Evolutionary conservation across 2,797 vertebrate genomes (phyloP).

Genomic region (Sitta carolinensis): DNA sequence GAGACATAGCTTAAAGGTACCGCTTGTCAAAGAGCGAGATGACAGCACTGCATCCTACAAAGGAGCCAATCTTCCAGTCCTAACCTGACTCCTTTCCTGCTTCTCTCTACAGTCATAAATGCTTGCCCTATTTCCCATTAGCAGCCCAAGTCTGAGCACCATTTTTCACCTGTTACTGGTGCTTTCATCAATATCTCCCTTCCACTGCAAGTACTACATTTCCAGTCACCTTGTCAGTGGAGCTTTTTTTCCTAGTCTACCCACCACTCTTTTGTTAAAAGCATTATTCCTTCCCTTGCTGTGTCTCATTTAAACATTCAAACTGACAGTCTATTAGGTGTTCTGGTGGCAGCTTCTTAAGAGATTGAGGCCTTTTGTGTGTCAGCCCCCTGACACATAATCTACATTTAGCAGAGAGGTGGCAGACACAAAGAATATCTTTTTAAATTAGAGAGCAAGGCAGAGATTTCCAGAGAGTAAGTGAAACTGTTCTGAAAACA

Average conservation of each 20-base stretch:
- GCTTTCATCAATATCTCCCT: background rate
- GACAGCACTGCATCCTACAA: background rate
- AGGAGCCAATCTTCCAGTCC: background rate
- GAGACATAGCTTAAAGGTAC: background rate
- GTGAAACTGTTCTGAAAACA: background rate
- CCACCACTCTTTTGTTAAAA: constrained; percentile 8
- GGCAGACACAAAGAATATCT: constrained; percentile 37
- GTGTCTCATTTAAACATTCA: constrained; percentile 50
- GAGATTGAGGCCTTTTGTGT: constrained; percentile 49
- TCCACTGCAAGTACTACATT: background rate
- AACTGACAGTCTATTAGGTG: constrained; percentile 65
- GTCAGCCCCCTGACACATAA: constrained; percentile 51
- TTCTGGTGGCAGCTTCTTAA: constrained; percentile 52
- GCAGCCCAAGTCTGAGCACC: background rate
- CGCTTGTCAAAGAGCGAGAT: fast-evolving
- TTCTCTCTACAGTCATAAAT: background rate
- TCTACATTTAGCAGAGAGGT: constrained; percentile 38
- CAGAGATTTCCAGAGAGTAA: background rate
- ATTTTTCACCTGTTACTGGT: background rate
- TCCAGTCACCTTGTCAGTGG: background rate
- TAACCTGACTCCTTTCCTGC: background rate
- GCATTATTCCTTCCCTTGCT: constrained; percentile 12
- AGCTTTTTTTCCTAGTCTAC: background rate
- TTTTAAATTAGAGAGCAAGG: constrained; percentile 10
- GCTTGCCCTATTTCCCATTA: background rate